A percentile compares a stretch with the other conserved stretches of the same genome.
phyloP scores from a whole-genome alignment of 2,797 vertebrate genomes.

The Scolopax bukidnonensis region DNA sequence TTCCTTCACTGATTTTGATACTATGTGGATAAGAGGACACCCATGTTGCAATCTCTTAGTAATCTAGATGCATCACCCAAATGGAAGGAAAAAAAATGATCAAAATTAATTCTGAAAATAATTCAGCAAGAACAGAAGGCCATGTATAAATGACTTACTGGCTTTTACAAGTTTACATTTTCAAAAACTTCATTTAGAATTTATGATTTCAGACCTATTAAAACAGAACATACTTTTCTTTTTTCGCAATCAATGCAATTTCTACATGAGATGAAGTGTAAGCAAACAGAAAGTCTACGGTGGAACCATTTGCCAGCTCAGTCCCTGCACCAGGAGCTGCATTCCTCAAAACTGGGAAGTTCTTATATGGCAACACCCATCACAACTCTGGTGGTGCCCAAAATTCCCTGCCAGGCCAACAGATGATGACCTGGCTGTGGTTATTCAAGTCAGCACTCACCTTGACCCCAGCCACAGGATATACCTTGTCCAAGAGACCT shows the following conservation, averaged over 20 bases:
- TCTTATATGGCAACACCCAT: not conserved
- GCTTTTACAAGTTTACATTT: not conserved
- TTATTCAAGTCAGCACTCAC: not conserved
- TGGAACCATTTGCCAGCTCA: not conserved
- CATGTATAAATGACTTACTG: not conserved
- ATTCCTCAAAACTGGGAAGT: not conserved
- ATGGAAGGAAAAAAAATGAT: not conserved
- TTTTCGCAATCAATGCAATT: not conserved
- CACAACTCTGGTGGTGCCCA: fast-evolving
- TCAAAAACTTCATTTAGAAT: not conserved
- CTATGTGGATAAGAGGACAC: not conserved
- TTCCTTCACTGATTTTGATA: not conserved
- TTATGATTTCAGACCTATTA: not conserved
- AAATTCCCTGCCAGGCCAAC: not conserved
- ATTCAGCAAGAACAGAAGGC: not conserved
- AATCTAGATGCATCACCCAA: not conserved
- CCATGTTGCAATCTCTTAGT: not conserved
- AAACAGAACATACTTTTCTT: not conserved
- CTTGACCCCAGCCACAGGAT: not conserved
- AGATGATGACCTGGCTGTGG: not conserved
- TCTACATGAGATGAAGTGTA: not conserved
- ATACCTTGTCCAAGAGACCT: not conserved
- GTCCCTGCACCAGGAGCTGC: not conserved
- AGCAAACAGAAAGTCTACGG: not conserved
- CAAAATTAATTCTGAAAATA: not conserved